phyloP scores from a whole-genome alignment of 2,888 invertebrate genomes.

The Parnassius glacialis region DNA sequence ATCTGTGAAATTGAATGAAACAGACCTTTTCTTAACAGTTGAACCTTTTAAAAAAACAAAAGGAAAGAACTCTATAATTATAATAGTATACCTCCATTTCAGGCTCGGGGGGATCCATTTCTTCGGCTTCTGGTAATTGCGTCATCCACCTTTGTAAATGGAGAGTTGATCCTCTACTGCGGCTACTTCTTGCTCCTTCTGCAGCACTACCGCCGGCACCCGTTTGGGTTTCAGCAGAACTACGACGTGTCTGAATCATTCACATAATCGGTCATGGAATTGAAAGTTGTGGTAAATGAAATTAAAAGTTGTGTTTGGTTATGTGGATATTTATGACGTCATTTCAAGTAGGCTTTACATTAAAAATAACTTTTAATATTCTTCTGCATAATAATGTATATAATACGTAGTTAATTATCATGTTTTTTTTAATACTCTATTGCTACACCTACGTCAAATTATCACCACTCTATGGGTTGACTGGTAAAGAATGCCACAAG shows the following conservation, averaged over 20 bases:
- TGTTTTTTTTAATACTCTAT: too few relatives aligned
- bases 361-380: too few relatives aligned
- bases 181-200: constrained; percentile 68
- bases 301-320: not conserved
- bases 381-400: too few relatives aligned
- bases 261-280: not conserved
- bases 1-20: constrained; percentile 45
- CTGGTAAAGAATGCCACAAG: too few relatives aligned
- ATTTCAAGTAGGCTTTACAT: not conserved
- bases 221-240: constrained; percentile 72
- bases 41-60: constrained; percentile 2
- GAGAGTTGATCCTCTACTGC: constrained; percentile 86
- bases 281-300: not conserved
- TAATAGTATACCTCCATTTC: constrained; percentile 76
- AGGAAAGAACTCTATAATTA: not conserved
- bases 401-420: too few relatives aligned
- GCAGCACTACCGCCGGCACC: constrained; percentile 64
- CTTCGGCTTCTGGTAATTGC: constrained; percentile 84
- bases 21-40: not conserved
- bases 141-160: constrained; percentile 92
- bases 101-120: constrained; percentile 75
- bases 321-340: not conserved
- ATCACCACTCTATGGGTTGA: too few relatives aligned
- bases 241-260: constrained; percentile 62
- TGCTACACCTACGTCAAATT: too few relatives aligned